phyloP scores from a whole-genome alignment of 2,113 vertebrate genomes.

The Todiramphus saurophagus region DNA sequence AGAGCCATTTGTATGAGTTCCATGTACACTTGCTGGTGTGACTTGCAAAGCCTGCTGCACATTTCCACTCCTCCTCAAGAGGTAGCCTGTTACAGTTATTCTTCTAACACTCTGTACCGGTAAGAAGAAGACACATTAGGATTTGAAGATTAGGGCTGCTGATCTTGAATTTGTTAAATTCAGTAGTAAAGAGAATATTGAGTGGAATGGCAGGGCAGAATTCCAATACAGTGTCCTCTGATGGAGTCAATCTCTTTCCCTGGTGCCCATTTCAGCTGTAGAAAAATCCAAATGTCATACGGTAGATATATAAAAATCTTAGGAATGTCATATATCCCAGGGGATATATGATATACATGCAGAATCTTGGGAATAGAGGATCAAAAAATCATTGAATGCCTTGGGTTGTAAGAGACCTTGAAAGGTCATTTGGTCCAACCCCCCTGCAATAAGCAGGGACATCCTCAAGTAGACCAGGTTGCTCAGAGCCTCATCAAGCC shows the following conservation, averaged over 20 bases:
- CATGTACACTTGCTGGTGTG: neutral
- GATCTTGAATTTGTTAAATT: neutral
- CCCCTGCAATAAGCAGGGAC: no score
- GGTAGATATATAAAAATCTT: neutral
- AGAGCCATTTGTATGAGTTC: neutral
- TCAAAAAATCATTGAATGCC: no score
- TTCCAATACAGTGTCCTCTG: rapidly evolving
- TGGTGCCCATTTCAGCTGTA: neutral
- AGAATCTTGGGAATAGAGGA: neutral
- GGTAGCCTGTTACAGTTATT: neutral
- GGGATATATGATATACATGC: neutral
- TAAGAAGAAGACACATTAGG: neutral
- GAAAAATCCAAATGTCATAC: neutral
- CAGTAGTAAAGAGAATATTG: neutral
- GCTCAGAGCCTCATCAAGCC: no score
- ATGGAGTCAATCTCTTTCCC: neutral
- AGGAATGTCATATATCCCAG: rapidly evolving
- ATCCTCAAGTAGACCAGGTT: no score
- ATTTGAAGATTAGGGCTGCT: neutral
- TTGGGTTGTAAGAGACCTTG: no score
- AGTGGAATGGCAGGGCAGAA: neutral
- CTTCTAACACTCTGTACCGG: neutral
- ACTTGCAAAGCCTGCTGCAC: rapidly evolving
- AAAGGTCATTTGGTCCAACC: no score
- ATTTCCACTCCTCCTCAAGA: neutral